phyloP scores from a whole-genome alignment of 1,140 invertebrate genomes.

The Camponotus pennsylvanicus region DNA sequence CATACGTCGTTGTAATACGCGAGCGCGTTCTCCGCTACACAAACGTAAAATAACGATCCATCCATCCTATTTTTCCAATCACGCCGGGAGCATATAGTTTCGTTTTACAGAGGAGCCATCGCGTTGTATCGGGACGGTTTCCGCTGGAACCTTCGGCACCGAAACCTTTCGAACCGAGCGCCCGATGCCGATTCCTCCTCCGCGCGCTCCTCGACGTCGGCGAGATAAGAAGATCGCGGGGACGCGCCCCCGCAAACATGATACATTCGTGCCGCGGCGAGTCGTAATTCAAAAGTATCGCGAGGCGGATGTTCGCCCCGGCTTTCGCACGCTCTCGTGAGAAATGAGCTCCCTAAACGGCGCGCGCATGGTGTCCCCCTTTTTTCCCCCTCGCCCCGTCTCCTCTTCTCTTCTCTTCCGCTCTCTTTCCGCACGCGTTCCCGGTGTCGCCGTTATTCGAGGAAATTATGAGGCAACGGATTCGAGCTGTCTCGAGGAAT shows the following conservation, averaged over 20 bases:
- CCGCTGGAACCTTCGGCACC: conserved; percentile 2
- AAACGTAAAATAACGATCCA: conserved; percentile 23
- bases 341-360: conserved; percentile 72
- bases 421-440: not conserved
- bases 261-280: conserved; percentile 46
- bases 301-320: conserved; percentile 51
- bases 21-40: conserved; percentile 17
- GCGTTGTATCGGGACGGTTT: conserved; percentile 33
- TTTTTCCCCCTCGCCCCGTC: conserved; percentile 18
- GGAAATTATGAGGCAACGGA: conserved; percentile 65
- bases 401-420: not conserved
- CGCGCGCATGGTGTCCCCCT: conserved; percentile 13
- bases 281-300: conserved; percentile 71
- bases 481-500: conserved; percentile 59
- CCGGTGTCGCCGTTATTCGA: conserved; percentile 23
- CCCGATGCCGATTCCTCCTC: conserved; percentile 18
- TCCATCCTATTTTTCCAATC: conserved; percentile 59
- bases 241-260: conserved; percentile 19
- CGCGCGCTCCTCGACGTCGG: conserved; percentile 14
- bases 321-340: conserved; percentile 57
- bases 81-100: conserved; percentile 35
- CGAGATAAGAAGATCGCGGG: conserved; percentile 56
- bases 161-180: not conserved
- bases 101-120: not conserved
- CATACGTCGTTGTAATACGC: not conserved